A percentile compares a stretch with the other conserved stretches of the same genome.
Conservation (phyloP, 2,797 vertebrate genomes). For the Salarias fasciatus region DNA sequence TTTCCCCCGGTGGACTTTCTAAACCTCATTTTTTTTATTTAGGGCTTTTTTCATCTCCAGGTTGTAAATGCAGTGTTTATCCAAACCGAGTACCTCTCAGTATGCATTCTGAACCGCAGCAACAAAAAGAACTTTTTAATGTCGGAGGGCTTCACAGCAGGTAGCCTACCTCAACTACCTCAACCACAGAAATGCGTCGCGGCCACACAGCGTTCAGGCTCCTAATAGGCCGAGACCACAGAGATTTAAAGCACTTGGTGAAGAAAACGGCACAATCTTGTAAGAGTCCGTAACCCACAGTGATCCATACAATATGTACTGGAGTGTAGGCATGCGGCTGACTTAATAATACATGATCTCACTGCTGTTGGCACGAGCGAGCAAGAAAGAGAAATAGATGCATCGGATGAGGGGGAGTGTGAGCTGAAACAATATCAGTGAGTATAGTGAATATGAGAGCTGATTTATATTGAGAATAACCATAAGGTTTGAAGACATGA, state of each 20-base stretch:
- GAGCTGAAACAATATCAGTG: slow-evolving; percentile 22
- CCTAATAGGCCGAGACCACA: slow-evolving; percentile 37
- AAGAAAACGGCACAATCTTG: slow-evolving; percentile 32
- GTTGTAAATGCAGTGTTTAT: slow-evolving; percentile 64
- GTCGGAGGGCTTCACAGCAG: slow-evolving; percentile 53
- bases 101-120: slow-evolving; percentile 41
- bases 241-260: slow-evolving; percentile 27
- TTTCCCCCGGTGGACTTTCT: slow-evolving; percentile 30
- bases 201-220: slow-evolving; percentile 40
- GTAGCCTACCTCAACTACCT: slow-evolving; percentile 51
- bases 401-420: slow-evolving; percentile 40
- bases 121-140: slow-evolving; percentile 49
- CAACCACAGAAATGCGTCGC: slow-evolving; percentile 13
- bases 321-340: slow-evolving; percentile 20
- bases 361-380: slow-evolving; percentile 39
- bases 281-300: slow-evolving; percentile 36
- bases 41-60: slow-evolving; percentile 43
- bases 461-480: slow-evolving; percentile 4
- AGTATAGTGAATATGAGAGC: slow-evolving; percentile 7
- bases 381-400: slow-evolving; percentile 55
- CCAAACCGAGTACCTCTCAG: slow-evolving; percentile 50
- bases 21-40: slow-evolving; percentile 43
- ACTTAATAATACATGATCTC: slow-evolving; percentile 55
- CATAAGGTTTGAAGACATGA: background rate
- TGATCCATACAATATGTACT: slow-evolving; percentile 42